phyloP scores from a whole-genome alignment of 2,888 invertebrate genomes.

The Hydroisotoma schaefferi region DNA sequence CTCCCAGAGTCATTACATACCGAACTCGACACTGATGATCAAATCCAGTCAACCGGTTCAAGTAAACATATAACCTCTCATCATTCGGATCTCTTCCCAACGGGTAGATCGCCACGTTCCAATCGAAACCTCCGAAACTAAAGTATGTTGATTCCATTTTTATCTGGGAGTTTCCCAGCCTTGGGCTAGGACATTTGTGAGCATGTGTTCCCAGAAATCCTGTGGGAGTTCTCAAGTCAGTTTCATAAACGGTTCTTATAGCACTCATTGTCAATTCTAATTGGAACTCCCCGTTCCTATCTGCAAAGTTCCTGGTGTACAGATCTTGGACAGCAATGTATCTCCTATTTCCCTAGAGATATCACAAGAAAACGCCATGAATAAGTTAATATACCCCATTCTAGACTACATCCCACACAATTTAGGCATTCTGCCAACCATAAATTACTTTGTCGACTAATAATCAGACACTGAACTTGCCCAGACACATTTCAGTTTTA shows the following conservation, averaged over 20 bases:
- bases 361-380: slow-evolving; percentile 63
- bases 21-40: slow-evolving; percentile 72
- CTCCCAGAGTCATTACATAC: slow-evolving; percentile 61
- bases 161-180: slow-evolving; percentile 38
- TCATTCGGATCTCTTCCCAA: slow-evolving; percentile 51
- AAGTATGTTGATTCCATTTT: slow-evolving; percentile 67
- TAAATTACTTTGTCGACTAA: too few relatives aligned
- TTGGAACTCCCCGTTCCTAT: slow-evolving; percentile 75
- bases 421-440: too few relatives aligned
- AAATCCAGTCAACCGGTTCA: slow-evolving; percentile 73
- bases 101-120: slow-evolving; percentile 67
- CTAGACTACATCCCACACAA: too few relatives aligned
- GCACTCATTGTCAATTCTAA: slow-evolving; percentile 73
- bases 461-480: too few relatives aligned
- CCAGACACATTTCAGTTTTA: too few relatives aligned
- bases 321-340: slow-evolving; percentile 70
- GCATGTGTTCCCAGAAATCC: slow-evolving; percentile 26
- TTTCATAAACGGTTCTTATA: slow-evolving; percentile 69
- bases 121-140: slow-evolving; percentile 76
- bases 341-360: slow-evolving; percentile 68
- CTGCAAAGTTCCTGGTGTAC: slow-evolving; percentile 68
- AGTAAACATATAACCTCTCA: slow-evolving; percentile 58
- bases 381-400: too few relatives aligned
- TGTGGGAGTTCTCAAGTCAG: slow-evolving; percentile 63
- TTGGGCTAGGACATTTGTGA: slow-evolving; percentile 38